Evolutionary conservation across 2,113 vertebrate species (phyloP).

Genomic region (Buteo buteo): DNA sequence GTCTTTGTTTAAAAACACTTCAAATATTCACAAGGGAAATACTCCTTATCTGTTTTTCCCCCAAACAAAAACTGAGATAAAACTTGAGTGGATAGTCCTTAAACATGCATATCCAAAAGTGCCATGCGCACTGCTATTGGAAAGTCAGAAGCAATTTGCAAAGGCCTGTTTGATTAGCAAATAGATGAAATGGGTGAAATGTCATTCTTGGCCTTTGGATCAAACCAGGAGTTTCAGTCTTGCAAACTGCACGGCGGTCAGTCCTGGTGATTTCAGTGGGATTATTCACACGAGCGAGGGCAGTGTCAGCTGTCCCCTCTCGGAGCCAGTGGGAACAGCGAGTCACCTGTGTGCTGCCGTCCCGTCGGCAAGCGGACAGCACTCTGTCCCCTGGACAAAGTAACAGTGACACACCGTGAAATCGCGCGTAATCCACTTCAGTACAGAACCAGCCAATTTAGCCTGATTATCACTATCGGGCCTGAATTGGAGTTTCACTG

Average conservation of each 20-base stretch:
- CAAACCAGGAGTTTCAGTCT: neutral
- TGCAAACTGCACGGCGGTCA: neutral
- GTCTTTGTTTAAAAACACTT: neutral
- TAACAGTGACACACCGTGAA: neutral
- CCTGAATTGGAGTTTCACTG: neutral
- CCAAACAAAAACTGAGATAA: neutral
- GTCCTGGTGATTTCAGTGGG: neutral
- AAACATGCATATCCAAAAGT: neutral
- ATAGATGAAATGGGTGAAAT: neutral
- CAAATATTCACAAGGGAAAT: neutral
- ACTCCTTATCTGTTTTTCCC: neutral
- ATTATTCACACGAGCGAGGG: neutral
- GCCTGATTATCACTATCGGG: neutral
- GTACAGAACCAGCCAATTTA: neutral
- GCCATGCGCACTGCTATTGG: accelerated
- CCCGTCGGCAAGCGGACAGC: neutral
- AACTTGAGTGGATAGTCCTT: neutral
- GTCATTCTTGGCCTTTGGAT: neutral
- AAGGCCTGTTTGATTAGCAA: neutral
- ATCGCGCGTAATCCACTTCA: neutral
- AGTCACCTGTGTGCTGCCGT: neutral
- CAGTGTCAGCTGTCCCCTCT: neutral
- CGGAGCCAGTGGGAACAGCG: neutral
- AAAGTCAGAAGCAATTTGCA: neutral
- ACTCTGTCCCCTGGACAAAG: neutral